Evolutionary conservation across 1,140 invertebrate genomes (phyloP).

Genomic region (Drosophila bifasciata): DNA sequence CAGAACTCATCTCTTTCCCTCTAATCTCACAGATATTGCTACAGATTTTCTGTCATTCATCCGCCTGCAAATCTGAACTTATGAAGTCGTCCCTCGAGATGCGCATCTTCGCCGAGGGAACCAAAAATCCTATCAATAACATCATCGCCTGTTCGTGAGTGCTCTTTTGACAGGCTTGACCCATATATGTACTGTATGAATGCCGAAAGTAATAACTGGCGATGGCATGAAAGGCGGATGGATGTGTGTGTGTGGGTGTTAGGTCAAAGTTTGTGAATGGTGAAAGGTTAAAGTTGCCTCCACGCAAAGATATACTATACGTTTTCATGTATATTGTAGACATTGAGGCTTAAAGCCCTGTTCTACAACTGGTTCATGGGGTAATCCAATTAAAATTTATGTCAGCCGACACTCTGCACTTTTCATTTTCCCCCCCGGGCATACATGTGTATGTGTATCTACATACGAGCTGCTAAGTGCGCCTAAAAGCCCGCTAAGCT

Average conservation of each 20-base stretch:
- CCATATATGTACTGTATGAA: slow-evolving; percentile 22
- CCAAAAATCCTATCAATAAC: slow-evolving; percentile 55
- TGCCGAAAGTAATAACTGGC: slow-evolving; percentile 50
- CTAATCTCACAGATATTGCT: neutral
- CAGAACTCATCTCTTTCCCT: slow-evolving; percentile 2
- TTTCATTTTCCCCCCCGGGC: neutral
- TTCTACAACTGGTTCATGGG: slow-evolving; percentile 35
- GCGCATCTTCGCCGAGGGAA: slow-evolving; percentile 6
- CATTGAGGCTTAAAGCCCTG: slow-evolving; percentile 36
- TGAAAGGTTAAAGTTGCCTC: slow-evolving; percentile 9
- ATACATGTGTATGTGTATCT: neutral
- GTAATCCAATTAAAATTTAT: slow-evolving; percentile 71
- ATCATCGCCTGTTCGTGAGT: slow-evolving; percentile 53
- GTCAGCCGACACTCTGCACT: slow-evolving; percentile 22
- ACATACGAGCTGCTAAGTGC: slow-evolving; percentile 31
- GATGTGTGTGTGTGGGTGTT: neutral
- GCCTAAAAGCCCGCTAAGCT: slow-evolving; percentile 44
- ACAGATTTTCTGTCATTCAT: slow-evolving; percentile 13
- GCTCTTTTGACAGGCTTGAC: slow-evolving; percentile 60
- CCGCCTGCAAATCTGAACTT: slow-evolving; percentile 5
- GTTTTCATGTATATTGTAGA: slow-evolving; percentile 13
- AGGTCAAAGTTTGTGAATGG: slow-evolving; percentile 1
- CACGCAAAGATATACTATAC: neutral
- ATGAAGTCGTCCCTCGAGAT: slow-evolving; percentile 23
- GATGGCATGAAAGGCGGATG: slow-evolving; percentile 21